Conservation (phyloP, 2,888 invertebrate genomes). For the Parasteatoda lunata region DNA sequence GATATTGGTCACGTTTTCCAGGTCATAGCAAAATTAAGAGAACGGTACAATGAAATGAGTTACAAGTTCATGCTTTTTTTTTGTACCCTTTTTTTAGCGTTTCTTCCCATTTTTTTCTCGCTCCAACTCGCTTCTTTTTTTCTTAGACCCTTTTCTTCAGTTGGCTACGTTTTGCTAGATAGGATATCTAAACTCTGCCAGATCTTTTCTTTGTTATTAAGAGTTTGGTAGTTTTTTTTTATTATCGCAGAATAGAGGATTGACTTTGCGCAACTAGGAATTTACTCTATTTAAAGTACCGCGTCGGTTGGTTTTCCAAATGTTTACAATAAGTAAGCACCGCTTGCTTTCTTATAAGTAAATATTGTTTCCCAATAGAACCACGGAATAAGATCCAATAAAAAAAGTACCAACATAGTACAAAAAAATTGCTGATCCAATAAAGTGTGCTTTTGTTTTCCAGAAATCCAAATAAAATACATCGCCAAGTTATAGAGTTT, state of each 20-base stretch:
- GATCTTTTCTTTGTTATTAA: conserved; percentile 38
- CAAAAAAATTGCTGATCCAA: conserved; percentile 33
- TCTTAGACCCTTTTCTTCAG: conserved; percentile 4
- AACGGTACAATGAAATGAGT: conserved; percentile 43
- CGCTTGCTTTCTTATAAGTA: conserved; percentile 36
- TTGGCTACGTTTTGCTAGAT: conserved; percentile 22
- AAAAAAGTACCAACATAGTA: conserved; percentile 7
- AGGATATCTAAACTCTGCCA: conserved; percentile 18
- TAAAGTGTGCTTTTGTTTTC: conserved; percentile 42
- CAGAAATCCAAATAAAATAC: conserved; percentile 30
- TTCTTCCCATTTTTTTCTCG: conserved; percentile 9
- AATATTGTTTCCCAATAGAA: conserved; percentile 25
- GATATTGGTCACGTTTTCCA: conserved; percentile 40
- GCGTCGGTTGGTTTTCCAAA: conserved; percentile 6
- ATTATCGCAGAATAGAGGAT: conserved; percentile 26
- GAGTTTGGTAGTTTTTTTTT: conserved; percentile 15
- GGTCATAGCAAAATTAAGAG: conserved; percentile 60
- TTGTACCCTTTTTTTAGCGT: conserved; percentile 12
- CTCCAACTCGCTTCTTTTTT: conserved; percentile 15
- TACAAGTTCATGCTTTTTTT: conserved; percentile 27
- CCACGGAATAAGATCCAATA: conserved; percentile 20
- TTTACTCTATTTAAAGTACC: conserved; percentile 35
- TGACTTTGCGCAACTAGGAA: conserved; percentile 28
- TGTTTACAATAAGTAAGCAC: conserved; percentile 39
- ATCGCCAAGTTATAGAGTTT: conserved; percentile 23